A percentile compares a stretch with the other conserved stretches of the same genome.
Evolutionary conservation across 2,797 vertebrate species (phyloP).

Genomic region (Eleutherodactylus coqui): DNA sequence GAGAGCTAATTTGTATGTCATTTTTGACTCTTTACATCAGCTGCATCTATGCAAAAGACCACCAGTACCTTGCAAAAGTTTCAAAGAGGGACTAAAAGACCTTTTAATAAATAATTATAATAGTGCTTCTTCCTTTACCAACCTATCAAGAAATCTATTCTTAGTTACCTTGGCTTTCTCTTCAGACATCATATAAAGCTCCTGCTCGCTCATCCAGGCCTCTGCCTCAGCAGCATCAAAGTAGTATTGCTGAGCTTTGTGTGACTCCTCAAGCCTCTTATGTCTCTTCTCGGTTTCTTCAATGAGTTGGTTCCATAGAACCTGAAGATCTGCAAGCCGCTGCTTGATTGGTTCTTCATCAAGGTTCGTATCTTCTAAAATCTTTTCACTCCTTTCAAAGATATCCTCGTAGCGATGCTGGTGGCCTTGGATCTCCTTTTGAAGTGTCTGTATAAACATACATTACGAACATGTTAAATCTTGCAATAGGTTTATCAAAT

Average conservation of each 20-base stretch:
- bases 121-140: too few relatives aligned
- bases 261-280: conserved; percentile 88
- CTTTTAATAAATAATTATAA: too few relatives aligned
- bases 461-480: not conserved
- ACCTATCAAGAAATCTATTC: not conserved
- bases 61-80: too few relatives aligned
- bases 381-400: conserved; percentile 90
- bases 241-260: conserved; percentile 95
- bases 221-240: conserved; percentile 96
- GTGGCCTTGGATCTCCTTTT: conserved; percentile 97
- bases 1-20: too few relatives aligned
- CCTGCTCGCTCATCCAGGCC: conserved; percentile 99
- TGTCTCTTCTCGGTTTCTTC: conserved; percentile 92
- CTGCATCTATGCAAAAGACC: too few relatives aligned
- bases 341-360: conserved; percentile 82
- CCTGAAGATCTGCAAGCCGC: conserved; percentile 84
- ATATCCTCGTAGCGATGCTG: conserved; percentile 97
- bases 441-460: conserved; percentile 83
- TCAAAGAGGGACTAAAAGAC: too few relatives aligned
- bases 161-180: conserved; percentile 94
- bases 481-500: too few relatives aligned
- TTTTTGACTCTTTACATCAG: too few relatives aligned
- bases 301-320: conserved; percentile 87
- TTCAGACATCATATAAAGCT: conserved; percentile 99
- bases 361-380: conserved; percentile 81